Conservation (phyloP, 2,888 invertebrate genomes). For the Thalpophila matura region DNA sequence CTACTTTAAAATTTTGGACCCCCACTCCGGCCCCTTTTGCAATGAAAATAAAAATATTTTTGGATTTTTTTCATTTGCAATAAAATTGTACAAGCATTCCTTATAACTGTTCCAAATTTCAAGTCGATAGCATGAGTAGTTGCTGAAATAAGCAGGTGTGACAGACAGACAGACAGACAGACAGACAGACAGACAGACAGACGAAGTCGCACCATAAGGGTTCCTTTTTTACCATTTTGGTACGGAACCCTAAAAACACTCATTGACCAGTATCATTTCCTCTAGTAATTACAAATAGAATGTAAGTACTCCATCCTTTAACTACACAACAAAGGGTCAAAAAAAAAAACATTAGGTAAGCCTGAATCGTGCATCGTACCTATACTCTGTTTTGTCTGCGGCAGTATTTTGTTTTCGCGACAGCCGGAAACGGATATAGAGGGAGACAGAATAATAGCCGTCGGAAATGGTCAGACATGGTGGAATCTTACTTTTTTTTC, state of each 20-base stretch:
- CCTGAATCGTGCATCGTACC: slow-evolving; percentile 59
- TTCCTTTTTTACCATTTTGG: too few relatives aligned
- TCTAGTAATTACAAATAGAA: slow-evolving; percentile 4
- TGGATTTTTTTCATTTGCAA: too few relatives aligned
- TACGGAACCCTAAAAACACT: slow-evolving; percentile 11
- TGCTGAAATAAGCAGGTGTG: too few relatives aligned
- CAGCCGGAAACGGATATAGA: slow-evolving; percentile 90
- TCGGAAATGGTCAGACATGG: slow-evolving; percentile 91
- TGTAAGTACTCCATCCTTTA: slow-evolving; percentile 32
- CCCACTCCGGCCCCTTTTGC: too few relatives aligned
- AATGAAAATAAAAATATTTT: too few relatives aligned
- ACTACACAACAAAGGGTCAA: slow-evolving; percentile 45
- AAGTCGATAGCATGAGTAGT: too few relatives aligned
- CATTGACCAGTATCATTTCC: slow-evolving; percentile 28
- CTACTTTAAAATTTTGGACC: too few relatives aligned
- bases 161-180: too few relatives aligned
- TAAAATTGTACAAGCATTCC: too few relatives aligned
- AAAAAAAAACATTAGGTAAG: slow-evolving; percentile 49
- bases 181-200: too few relatives aligned
- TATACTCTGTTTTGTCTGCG: slow-evolving; percentile 76
- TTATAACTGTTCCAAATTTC: too few relatives aligned
- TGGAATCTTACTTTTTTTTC: slow-evolving; percentile 87
- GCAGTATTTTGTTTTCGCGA: slow-evolving; percentile 89
- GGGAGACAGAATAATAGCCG: slow-evolving; percentile 91
- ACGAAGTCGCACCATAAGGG: too few relatives aligned